phyloP scores from a whole-genome alignment of 2,113 vertebrate genomes.

The Xiphias gladius region DNA sequence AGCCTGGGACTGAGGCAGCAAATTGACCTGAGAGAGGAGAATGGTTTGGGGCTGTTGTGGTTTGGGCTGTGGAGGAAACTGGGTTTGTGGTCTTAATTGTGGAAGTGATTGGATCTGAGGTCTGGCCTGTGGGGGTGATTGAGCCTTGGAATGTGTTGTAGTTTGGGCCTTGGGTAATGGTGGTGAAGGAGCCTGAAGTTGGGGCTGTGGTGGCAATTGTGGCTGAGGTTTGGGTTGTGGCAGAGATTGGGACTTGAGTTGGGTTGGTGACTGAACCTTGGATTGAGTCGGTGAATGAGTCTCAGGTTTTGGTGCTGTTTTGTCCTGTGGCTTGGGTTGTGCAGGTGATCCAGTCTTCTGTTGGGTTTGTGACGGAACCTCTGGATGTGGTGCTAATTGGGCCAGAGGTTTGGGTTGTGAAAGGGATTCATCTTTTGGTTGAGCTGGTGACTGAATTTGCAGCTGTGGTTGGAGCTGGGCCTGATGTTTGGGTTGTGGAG shows the following conservation, averaged over 20 bases:
- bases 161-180: conserved; percentile 15
- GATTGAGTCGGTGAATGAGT: neutral
- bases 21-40: conserved; percentile 34
- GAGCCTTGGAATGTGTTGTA: conserved; percentile 9
- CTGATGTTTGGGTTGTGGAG: conserved; percentile 32
- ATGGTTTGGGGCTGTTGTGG: conserved; percentile 35
- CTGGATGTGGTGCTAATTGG: conserved; percentile 3
- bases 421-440: neutral
- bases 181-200: conserved; percentile 19
- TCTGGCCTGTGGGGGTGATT: conserved; percentile 44
- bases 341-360: neutral
- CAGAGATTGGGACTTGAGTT: neutral
- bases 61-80: conserved; percentile 34
- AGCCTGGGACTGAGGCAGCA: conserved; percentile 43
- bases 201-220: conserved; percentile 33
- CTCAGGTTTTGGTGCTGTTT: conserved; percentile 5
- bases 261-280: neutral
- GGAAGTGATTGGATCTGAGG: conserved; percentile 3
- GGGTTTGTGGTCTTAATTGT: conserved; percentile 14
- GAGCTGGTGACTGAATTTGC: neutral
- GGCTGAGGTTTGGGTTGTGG: conserved; percentile 31
- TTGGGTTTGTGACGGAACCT: neutral
- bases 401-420: neutral
- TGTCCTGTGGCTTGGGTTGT: neutral
- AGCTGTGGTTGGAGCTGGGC: conserved; percentile 38